Conservation (phyloP, 2,113 vertebrate species). For the Phylloscopus trochiloides region DNA sequence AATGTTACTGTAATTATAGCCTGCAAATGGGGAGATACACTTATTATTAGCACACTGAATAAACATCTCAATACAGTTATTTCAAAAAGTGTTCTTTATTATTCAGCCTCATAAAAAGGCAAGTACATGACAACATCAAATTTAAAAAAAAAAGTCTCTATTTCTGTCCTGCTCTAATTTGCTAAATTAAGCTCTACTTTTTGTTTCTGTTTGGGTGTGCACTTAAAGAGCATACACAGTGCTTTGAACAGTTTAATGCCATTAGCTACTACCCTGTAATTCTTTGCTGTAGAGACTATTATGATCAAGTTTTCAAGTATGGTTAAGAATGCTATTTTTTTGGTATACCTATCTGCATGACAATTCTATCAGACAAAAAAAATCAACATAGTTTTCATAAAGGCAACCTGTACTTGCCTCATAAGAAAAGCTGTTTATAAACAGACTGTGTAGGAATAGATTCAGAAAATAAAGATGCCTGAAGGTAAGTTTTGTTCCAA, state of each 20-base stretch:
- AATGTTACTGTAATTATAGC: constrained; percentile 91
- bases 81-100: not conserved
- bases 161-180: not conserved
- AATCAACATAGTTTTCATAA: not conserved
- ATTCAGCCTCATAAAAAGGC: not conserved
- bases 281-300: not conserved
- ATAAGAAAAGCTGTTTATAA: not conserved
- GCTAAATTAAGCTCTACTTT: not conserved
- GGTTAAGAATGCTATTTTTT: not conserved
- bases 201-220: not conserved
- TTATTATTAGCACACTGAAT: not conserved
- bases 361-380: not conserved
- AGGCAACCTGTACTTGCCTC: not conserved
- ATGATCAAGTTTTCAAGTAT: not conserved
- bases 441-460: not conserved
- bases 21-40: constrained; percentile 67
- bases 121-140: not conserved
- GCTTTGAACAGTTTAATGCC: not conserved
- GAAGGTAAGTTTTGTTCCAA: not conserved
- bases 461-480: not conserved
- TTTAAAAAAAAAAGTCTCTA: not conserved
- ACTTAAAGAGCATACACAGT: accelerated
- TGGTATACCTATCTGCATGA: not conserved
- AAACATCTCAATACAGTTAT: not conserved
- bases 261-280: not conserved